Conservation (phyloP, 2,113 vertebrate species). For the Peromyscus maniculatus region DNA sequence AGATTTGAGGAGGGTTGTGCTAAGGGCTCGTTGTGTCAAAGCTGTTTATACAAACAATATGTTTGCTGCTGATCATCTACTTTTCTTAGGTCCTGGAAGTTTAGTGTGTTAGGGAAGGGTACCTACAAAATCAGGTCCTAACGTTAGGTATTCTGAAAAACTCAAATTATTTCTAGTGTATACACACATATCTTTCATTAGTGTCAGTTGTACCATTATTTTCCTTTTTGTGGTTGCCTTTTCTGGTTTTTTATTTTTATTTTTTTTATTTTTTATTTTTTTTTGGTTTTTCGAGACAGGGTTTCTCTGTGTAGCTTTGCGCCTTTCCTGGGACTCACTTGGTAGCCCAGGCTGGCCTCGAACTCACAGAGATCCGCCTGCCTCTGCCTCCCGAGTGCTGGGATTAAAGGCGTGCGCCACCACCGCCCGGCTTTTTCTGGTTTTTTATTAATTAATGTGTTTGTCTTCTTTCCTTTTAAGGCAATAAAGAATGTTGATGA, state of each 20-base stretch:
- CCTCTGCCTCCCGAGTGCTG: too few species aligned
- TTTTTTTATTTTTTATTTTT: too few species aligned
- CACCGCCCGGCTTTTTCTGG: too few species aligned
- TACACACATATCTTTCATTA: not conserved
- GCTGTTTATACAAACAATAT: not conserved
- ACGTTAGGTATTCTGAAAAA: not conserved
- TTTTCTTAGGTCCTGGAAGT: slow-evolving; percentile 27
- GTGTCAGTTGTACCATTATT: slow-evolving; percentile 5
- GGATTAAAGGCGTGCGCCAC: too few species aligned
- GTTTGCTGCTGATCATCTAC: not conserved
- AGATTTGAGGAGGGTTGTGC: not conserved
- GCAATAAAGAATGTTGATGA: slow-evolving; percentile 93
- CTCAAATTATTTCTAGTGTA: not conserved
- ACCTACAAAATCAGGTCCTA: not conserved
- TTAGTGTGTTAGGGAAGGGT: not conserved
- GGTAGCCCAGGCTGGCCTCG: too few species aligned
- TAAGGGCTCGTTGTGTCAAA: not conserved
- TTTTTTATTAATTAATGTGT: slow-evolving; percentile 10
- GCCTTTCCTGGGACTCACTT: too few species aligned
- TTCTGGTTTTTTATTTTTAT: slow-evolving; percentile 29
- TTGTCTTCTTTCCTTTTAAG: slow-evolving; percentile 83
- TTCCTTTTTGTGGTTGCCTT: not conserved
- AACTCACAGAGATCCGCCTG: too few species aligned
- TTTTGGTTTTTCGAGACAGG: too few species aligned
- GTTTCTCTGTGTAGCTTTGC: too few species aligned